A percentile compares a stretch with the other conserved stretches of the same genome.
Evolutionary conservation across 35 echinoderm and acorn worm species (phyloP).

Genomic region (Holothuria glaberrima): DNA sequence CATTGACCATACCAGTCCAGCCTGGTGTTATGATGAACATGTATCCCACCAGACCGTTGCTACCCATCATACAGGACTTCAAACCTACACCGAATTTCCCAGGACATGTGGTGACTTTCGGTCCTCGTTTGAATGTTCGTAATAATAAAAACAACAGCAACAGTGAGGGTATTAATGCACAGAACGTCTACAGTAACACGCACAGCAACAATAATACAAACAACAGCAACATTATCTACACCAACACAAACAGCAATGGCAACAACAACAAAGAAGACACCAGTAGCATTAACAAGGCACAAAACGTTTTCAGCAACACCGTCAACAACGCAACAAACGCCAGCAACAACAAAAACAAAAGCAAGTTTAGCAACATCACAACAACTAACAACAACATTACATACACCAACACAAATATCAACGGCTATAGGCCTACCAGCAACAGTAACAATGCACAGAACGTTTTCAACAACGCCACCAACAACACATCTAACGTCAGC

Average conservation of each 20-base stretch:
- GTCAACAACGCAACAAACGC: background rate
- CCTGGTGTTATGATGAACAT: background rate
- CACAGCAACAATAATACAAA: background rate
- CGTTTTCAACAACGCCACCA: background rate
- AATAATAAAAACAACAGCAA: background rate
- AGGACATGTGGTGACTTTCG: too few species aligned
- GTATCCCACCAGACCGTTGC: background rate
- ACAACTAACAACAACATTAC: background rate
- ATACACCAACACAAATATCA: too few species aligned
- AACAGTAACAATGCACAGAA: background rate
- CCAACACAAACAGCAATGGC: conserved; percentile 1
- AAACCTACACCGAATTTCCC: too few species aligned
- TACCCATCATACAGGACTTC: too few species aligned
- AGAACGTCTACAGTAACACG: background rate
- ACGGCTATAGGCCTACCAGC: too few species aligned
- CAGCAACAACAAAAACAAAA: background rate
- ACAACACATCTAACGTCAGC: background rate
- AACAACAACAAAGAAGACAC: too few species aligned
- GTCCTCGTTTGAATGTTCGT: background rate
- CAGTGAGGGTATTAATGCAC: background rate
- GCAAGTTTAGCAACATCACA: too few species aligned
- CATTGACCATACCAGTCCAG: background rate
- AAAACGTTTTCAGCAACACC: background rate
- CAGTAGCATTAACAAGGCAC: background rate
- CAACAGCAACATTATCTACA: background rate